Percentiles rank a stretch among this genome's conserved stretches.
Conservation (phyloP, 2,113 vertebrate genomes). For the Pseudopodoces humilis region DNA sequence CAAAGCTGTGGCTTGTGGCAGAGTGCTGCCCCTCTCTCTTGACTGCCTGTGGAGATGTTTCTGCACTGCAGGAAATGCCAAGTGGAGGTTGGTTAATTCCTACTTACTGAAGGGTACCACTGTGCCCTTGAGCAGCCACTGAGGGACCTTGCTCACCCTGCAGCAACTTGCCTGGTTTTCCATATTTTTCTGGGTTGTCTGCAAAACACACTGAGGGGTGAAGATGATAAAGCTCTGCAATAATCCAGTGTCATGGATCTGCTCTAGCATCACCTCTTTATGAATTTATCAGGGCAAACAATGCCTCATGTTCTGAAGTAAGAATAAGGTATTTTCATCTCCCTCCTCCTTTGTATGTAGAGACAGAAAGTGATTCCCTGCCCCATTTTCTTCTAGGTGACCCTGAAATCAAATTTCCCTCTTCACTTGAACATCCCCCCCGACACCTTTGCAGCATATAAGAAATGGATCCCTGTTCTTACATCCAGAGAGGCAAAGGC, state of each 20-base stretch:
- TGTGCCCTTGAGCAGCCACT: background rate
- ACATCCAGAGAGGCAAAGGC: background rate
- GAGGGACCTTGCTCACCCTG: background rate
- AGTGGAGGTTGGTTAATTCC: background rate
- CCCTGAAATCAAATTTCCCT: background rate
- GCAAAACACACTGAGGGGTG: background rate
- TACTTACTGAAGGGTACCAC: background rate
- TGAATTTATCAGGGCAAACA: background rate
- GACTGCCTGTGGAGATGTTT: background rate
- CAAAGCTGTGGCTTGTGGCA: background rate
- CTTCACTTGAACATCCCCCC: background rate
- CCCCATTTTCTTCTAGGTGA: background rate
- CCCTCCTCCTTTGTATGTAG: background rate
- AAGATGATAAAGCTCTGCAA: background rate
- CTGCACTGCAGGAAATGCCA: background rate
- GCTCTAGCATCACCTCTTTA: background rate
- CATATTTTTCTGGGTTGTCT: background rate
- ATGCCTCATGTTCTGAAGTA: background rate
- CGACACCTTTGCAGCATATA: fast-evolving
- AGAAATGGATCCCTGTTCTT: background rate
- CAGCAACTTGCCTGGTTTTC: background rate
- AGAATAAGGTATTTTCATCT: background rate
- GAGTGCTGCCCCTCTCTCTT: background rate
- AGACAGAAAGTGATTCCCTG: background rate
- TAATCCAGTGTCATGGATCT: background rate